Conservation (phyloP, 2,113 vertebrate genomes). For the Myiopsitta monachus region DNA sequence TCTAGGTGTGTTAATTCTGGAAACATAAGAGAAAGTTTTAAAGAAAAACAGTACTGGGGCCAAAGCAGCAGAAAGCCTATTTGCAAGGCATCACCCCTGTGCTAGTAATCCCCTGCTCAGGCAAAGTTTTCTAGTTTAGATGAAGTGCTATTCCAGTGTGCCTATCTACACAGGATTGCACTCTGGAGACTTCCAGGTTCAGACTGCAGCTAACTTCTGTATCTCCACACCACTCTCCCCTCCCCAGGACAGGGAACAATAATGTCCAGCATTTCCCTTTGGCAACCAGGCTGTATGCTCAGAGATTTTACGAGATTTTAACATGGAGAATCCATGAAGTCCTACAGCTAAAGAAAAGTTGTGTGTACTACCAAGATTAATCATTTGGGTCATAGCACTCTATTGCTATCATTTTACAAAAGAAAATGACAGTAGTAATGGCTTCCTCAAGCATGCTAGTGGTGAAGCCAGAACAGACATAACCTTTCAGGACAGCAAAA, state of each 20-base stretch:
- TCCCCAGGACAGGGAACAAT: background rate
- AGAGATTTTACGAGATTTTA: background rate
- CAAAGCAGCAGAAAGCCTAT: background rate
- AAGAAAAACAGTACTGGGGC: background rate
- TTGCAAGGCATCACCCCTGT: background rate
- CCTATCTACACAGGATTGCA: background rate
- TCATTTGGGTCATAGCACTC: background rate
- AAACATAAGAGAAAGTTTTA: background rate
- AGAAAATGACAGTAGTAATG: background rate
- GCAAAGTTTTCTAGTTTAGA: background rate
- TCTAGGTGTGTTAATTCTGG: background rate
- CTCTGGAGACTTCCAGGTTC: background rate
- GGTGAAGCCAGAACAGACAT: background rate
- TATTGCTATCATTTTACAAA: background rate
- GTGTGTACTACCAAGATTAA: background rate
- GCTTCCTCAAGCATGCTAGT: background rate
- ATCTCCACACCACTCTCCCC: background rate
- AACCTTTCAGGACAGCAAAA: background rate
- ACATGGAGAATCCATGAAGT: background rate
- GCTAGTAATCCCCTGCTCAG: background rate
- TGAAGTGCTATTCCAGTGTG: background rate
- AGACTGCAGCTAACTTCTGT: background rate
- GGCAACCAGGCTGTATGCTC: background rate
- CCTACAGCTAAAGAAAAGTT: background rate
- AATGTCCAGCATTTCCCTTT: background rate